Conservation (phyloP, 2,888 invertebrate genomes). For the Galerucella pusilla region DNA sequence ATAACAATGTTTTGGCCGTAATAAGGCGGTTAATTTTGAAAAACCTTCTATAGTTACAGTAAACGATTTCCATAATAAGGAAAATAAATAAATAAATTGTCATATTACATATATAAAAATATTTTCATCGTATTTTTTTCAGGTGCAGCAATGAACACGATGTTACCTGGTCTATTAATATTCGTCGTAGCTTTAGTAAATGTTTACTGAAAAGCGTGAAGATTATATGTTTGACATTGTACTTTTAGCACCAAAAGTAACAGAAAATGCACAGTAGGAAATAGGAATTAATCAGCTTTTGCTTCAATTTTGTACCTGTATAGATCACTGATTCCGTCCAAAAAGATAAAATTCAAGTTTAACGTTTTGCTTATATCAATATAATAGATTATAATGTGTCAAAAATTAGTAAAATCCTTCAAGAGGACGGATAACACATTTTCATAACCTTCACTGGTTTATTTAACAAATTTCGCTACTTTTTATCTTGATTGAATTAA, state of each 20-base stretch:
- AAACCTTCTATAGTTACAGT: no score
- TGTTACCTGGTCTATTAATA: slow-evolving; percentile 48
- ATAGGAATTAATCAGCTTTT: slow-evolving; percentile 19
- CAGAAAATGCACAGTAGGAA: slow-evolving; percentile 38
- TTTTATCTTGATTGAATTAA: background rate
- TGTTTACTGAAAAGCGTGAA: slow-evolving; percentile 40
- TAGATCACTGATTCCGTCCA: background rate
- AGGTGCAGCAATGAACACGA: slow-evolving; percentile 48
- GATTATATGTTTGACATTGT: slow-evolving; percentile 24
- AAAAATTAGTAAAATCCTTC: slow-evolving; percentile 33
- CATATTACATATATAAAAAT: no score
- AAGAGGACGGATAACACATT: background rate
- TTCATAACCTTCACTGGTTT: background rate
- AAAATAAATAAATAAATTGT: no score
- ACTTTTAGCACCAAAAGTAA: slow-evolving; percentile 35
- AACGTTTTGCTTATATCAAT: slow-evolving; percentile 9
- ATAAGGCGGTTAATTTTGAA: no score
- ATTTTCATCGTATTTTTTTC: slow-evolving; percentile 37
- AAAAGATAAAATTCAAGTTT: slow-evolving; percentile 18
- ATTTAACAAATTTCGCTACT: background rate
- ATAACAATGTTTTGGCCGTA: no score
- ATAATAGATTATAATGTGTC: slow-evolving; percentile 39
- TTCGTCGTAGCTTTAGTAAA: slow-evolving; percentile 46
- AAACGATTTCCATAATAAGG: no score
- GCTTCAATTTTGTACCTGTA: slow-evolving; percentile 23